Base-by-base conservation (phyloP, 1,140 invertebrate species). In the Antheraea pernyi region DNA sequence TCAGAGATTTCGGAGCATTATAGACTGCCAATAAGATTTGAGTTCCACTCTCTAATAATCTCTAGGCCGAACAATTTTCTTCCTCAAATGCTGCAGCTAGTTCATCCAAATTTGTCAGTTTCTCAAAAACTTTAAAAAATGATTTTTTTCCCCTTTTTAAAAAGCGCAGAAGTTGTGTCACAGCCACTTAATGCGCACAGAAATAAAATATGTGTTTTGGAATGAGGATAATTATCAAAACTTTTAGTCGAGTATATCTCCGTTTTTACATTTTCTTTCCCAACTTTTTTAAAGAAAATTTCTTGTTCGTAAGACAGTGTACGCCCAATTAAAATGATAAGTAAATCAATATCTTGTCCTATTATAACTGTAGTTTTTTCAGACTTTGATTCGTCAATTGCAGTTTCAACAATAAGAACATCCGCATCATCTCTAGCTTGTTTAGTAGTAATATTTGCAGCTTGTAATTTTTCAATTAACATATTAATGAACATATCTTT, bases 261-360 rank as follows among this genome's bases (percentile, higher is more conserved):
- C 59, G 75, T 74, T 68, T 72, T 62, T 42, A 69, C 70, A 64
- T 64, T 64, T 22, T 18, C 65, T 77, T 80, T 80, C 42, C 78
- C 75, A 73, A 71, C 63, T 80, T 80, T 77, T 78, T 76, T 74
- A 60, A 72, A 78, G 74, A 74, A 83, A 78, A 78, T 75, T 77
- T 77, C 67, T 63, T 77, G 69, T 59, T 77, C 63, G 73, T 72
- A 68, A 69, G 68, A 74, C 22, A 30, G 22, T 70, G 75, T 77
- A 74, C 73, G 73, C 72, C 69, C 76, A 72, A 82, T 85, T 70
- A 84, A 76, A 80, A 86, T 71, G 62, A 88, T 77, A 18, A 88
- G 74, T 61, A 87, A 74, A 81, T 88, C 85, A 59, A 86, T 83
- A 76, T 89, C 85, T 83, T 88, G 77, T 71, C 79, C 78, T 62